Evolutionary conservation across 1,140 invertebrate genomes (phyloP), one percentile per base, ranked within the genome.

Genomic region (Calephelis virginiensis): DNA sequence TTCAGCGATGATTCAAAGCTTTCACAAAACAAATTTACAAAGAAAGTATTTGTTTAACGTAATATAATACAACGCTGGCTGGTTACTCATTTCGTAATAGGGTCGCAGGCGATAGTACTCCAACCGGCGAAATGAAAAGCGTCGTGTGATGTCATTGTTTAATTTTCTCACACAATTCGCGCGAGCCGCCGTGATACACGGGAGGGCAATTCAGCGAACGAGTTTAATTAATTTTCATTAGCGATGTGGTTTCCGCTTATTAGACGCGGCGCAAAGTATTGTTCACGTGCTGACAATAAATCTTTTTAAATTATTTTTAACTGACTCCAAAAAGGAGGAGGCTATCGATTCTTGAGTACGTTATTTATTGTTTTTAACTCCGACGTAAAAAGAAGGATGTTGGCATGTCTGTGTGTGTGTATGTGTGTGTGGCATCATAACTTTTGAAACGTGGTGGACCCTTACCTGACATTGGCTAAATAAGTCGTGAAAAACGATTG

Each of bases 161-260:
- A 75, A 78, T 80, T 75, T 80, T 79, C 78, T 74, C 77, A 79
- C 75, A 74, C 68, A 67, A 73, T 77, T 74, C 64, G 68, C 40
- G 59, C 28, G 65, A 38, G 38, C 56, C 13, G 13, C 40, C 68
- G 37, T 59, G 48, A 68, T 62, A 56, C 63, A 61, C 69, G 67
- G 63, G 70, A 61, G 71, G 60, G 56, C 50, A 48, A 64, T 61
- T 50, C 67, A 64, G 49, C 48, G 67, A 69, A 62, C 49, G 60
- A 61, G 67, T 70, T 74, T 73, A 72, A 74, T 74, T 73, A 73
- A 73, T 71, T 69, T 76, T 66, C 69, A 71, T 72, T 67, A 64
- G 56, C 49, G 50, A 61, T 50, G 61, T 65, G 69, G 68, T 70
- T 68, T 48, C 63, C 66, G 63, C 65, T 72, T 69, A 73, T 73